Evolutionary conservation across 2,113 vertebrate genomes (phyloP).

Genomic region (Hassar affinis): DNA sequence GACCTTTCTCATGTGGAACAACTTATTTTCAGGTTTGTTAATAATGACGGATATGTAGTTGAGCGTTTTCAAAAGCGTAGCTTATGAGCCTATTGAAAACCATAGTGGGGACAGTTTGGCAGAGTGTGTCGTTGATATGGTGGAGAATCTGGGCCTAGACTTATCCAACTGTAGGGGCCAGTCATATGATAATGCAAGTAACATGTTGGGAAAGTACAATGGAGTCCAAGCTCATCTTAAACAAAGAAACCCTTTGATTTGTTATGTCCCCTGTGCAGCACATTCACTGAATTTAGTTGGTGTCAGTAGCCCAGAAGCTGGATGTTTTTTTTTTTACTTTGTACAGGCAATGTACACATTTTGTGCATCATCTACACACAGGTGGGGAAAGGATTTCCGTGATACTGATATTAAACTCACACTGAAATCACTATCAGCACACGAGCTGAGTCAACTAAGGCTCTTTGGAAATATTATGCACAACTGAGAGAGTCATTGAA

Average conservation of each 20-base stretch:
- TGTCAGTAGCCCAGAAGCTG: conserved; percentile 38
- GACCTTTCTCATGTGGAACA: conserved; percentile 40
- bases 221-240: conserved; percentile 39
- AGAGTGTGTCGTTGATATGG: too few species aligned
- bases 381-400: conserved; percentile 8
- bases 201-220: conserved; percentile 42
- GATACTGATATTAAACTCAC: not conserved
- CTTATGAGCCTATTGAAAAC: not conserved
- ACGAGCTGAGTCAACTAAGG: too few species aligned
- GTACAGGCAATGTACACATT: conserved; percentile 29
- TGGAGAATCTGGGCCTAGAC: conserved; percentile 35
- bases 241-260: conserved; percentile 22
- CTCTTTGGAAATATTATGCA: too few species aligned
- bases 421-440: too few species aligned
- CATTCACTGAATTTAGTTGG: conserved; percentile 48
- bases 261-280: conserved; percentile 27
- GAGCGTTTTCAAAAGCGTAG: conserved; percentile 46
- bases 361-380: conserved; percentile 25
- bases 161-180: conserved; percentile 37
- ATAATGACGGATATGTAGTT: conserved; percentile 15
- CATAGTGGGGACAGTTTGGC: conserved; percentile 2
- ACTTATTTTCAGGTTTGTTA: conserved; percentile 42
- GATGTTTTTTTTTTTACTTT: not conserved
- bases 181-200: conserved; percentile 45
- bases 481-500: too few species aligned